Conservation (phyloP, 2,888 invertebrate species). For the Synanthedon vespiformis region DNA sequence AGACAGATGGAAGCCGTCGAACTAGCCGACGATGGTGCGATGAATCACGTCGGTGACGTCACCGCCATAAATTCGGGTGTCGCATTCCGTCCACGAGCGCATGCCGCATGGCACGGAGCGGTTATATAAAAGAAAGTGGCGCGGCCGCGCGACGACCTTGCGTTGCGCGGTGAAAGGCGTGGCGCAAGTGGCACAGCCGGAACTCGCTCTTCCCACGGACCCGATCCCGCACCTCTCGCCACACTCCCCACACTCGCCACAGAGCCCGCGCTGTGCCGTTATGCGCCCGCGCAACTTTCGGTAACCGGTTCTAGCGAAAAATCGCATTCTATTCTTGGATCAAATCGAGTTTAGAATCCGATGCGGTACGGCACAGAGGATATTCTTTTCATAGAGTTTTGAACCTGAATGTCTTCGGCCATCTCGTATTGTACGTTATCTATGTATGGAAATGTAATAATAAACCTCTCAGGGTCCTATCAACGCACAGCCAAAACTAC, state of each 20-base stretch:
- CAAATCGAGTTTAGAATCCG: slow-evolving; percentile 23
- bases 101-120: slow-evolving; percentile 20
- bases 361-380: slow-evolving; percentile 9
- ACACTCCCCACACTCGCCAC: slow-evolving; percentile 46
- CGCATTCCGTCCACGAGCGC: slow-evolving; percentile 44
- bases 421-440: no score
- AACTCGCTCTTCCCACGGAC: slow-evolving; percentile 62
- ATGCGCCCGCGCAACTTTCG: slow-evolving; percentile 44
- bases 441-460: no score
- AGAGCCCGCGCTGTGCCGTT: slow-evolving; percentile 20
- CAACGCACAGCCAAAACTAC: no score
- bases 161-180: slow-evolving; percentile 55
- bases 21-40: slow-evolving; percentile 13
- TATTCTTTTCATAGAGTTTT: no score
- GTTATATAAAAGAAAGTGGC: slow-evolving; percentile 69
- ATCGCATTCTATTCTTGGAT: slow-evolving; percentile 27
- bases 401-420: no score
- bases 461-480: no score
- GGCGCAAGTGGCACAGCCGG: slow-evolving; percentile 64
- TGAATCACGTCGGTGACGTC: slow-evolving; percentile 62
- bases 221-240: slow-evolving; percentile 40
- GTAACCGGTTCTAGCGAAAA: slow-evolving; percentile 49
- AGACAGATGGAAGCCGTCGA: slow-evolving; percentile 1
- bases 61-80: slow-evolving; percentile 58
- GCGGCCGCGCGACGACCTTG: slow-evolving; percentile 61